A percentile compares a stretch with the other conserved stretches of the same genome.
Evolutionary conservation across 2,797 vertebrate genomes (phyloP).

Genomic region (Onychomys torridus): DNA sequence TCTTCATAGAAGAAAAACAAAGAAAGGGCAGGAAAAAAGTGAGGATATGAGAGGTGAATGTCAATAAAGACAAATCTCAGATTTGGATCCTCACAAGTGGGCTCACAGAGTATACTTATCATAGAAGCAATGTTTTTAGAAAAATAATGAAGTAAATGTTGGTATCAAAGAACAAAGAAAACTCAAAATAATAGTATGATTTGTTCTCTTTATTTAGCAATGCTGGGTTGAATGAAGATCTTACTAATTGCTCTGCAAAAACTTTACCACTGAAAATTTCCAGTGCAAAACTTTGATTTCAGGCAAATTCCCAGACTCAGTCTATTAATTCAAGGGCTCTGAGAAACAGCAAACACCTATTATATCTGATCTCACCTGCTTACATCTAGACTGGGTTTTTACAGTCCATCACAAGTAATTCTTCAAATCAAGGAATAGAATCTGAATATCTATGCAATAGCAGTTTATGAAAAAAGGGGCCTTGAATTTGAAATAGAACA

Average conservation of each 20-base stretch:
- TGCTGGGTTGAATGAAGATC: background rate
- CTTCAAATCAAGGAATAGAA: background rate
- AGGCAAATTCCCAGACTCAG: background rate
- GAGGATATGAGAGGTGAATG: background rate
- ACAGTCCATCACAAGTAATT: background rate
- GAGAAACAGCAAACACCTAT: background rate
- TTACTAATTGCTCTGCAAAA: background rate
- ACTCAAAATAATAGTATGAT: background rate
- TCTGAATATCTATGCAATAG: background rate
- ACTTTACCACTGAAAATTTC: background rate
- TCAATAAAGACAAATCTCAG: background rate
- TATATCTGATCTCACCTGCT: background rate
- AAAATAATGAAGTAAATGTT: background rate
- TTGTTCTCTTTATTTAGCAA: background rate
- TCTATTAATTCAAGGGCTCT: background rate
- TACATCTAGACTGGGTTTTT: background rate
- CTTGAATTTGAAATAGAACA: background rate
- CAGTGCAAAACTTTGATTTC: background rate
- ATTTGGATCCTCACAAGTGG: background rate
- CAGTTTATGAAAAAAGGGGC: background rate
- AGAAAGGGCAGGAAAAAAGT: background rate
- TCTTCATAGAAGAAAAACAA: background rate
- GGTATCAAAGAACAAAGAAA: background rate
- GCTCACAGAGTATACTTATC: background rate
- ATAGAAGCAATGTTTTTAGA: background rate